Conservation (phyloP, 1,140 invertebrate genomes). For the Proales similis region DNA sequence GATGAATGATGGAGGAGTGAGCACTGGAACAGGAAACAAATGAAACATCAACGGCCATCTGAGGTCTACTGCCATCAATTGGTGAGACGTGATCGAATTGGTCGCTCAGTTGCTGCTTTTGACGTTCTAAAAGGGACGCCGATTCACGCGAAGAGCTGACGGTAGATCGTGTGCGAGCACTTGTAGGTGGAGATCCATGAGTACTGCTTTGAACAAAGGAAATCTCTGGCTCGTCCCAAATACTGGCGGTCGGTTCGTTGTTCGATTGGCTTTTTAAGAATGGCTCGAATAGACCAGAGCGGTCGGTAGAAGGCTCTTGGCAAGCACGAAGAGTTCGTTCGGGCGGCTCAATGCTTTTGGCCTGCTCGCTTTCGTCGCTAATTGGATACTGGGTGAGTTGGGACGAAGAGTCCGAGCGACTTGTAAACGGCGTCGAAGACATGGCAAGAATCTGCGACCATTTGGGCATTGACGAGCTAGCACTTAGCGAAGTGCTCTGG, state of each 20-base stretch:
- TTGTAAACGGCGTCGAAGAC: slow-evolving; percentile 2
- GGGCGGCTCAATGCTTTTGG: neutral
- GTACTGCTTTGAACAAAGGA: slow-evolving; percentile 30
- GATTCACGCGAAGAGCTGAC: neutral
- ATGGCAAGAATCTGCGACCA: no score
- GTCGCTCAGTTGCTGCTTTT: slow-evolving; percentile 19
- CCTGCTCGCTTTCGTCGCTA: slow-evolving; percentile 11
- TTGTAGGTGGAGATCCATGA: neutral
- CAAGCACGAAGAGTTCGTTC: neutral
- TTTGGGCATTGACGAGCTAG: no score
- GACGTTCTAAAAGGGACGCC: slow-evolving; percentile 1
- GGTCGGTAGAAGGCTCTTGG: neutral
- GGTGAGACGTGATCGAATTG: slow-evolving; percentile 31
- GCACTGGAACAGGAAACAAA: no score
- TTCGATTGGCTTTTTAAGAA: slow-evolving; percentile 20
- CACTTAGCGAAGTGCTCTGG: no score
- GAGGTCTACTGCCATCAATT: no score
- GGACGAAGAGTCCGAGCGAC: neutral
- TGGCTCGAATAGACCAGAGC: slow-evolving; percentile 22
- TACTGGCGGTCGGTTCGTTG: neutral
- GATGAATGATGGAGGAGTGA: no score
- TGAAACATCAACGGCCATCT: no score
- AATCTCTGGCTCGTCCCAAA: slow-evolving; percentile 34
- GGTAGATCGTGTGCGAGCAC: neutral
- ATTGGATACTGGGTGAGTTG: slow-evolving; percentile 15